Percentiles rank a stretch among this genome's conserved stretches.
phyloP scores from a whole-genome alignment of 2,888 invertebrate species.

The Drosophila bunnanda region DNA sequence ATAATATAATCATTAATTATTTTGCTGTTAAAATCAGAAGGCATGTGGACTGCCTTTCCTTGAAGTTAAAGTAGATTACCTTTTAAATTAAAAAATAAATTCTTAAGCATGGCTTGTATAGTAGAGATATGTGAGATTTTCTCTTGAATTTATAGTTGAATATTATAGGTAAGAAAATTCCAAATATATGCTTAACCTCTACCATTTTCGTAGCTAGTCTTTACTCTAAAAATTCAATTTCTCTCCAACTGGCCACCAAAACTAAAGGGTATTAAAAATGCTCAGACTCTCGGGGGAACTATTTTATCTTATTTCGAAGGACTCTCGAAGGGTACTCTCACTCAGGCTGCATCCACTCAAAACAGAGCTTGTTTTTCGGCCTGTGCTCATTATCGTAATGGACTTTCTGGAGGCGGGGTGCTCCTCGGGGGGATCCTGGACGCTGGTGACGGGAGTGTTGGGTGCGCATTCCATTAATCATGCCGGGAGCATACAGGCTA shows the following conservation, averaged over 20 bases:
- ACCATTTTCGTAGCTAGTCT: too few relatives aligned
- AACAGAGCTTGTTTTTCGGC: slow-evolving; percentile 18
- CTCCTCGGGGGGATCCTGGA: slow-evolving; percentile 10
- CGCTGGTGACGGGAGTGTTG: slow-evolving; percentile 3
- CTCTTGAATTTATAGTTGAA: not conserved
- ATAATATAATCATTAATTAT: not conserved
- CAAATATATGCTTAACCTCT: not conserved
- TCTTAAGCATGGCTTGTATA: too few relatives aligned
- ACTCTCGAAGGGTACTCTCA: slow-evolving; percentile 1
- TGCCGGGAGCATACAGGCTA: slow-evolving; percentile 32
- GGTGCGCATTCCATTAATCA: slow-evolving; percentile 50
- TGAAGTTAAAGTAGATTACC: too few relatives aligned
- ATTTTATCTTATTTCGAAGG: slow-evolving; percentile 4
- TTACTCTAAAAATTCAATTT: not conserved
- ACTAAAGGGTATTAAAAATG: slow-evolving; percentile 3
- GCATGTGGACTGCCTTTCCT: too few relatives aligned
- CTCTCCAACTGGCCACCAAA: not conserved
- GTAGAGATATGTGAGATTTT: too few relatives aligned
- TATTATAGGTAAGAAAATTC: too few relatives aligned
- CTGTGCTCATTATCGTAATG: slow-evolving; percentile 52
- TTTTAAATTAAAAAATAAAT: too few relatives aligned
- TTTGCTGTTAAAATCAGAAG: not conserved
- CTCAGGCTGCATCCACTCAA: slow-evolving; percentile 15
- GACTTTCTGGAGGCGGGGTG: slow-evolving; percentile 33
- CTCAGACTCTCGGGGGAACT: not conserved